A percentile compares a stretch with the other conserved stretches of the same genome.
These are phyloP conservation scores for Lomographa bimaculata DNA, from an alignment of 2,888 invertebrate species.

Conservation along the genomic window DNA sequence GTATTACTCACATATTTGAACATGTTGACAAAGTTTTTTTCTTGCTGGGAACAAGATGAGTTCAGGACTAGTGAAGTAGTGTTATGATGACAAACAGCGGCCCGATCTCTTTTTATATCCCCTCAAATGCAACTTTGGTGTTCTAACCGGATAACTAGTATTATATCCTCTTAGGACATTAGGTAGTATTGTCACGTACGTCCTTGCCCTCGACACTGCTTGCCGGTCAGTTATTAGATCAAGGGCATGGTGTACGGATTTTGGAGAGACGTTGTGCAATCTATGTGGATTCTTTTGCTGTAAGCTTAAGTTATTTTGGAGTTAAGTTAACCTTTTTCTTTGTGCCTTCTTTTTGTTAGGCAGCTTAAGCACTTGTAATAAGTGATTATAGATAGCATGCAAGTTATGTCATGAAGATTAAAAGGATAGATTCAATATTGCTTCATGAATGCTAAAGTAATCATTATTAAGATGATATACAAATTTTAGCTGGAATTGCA, in stretches of 20 bases:
- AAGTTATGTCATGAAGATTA: too few species aligned
- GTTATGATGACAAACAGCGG: conserved; percentile 39
- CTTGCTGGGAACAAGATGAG: conserved; percentile 32
- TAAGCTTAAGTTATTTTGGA: too few species aligned
- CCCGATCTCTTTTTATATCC: conserved; percentile 49
- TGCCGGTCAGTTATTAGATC: conserved; percentile 52
- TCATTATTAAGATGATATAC: too few species aligned
- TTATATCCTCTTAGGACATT: conserved; percentile 64
- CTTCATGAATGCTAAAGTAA: too few species aligned
- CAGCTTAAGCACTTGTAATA: too few species aligned
- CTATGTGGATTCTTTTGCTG: too few species aligned
- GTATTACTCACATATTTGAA: conserved; percentile 75
- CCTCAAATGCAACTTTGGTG: conserved; percentile 38
- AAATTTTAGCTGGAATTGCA: too few species aligned
- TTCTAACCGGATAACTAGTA: conserved; percentile 60
- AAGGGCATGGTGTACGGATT: conserved; percentile 34
- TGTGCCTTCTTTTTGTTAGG: too few species aligned
- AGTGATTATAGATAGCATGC: too few species aligned
- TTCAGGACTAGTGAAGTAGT: conserved; percentile 30
- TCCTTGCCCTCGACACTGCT: conserved; percentile 50
- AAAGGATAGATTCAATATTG: too few species aligned
- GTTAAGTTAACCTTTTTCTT: too few species aligned
- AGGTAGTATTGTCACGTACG: conserved; percentile 62
- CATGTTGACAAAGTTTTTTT: conserved; percentile 54
- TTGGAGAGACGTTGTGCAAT: too few species aligned